phyloP scores from a whole-genome alignment of 2,113 vertebrate species.

The Apodemus sylvaticus region DNA sequence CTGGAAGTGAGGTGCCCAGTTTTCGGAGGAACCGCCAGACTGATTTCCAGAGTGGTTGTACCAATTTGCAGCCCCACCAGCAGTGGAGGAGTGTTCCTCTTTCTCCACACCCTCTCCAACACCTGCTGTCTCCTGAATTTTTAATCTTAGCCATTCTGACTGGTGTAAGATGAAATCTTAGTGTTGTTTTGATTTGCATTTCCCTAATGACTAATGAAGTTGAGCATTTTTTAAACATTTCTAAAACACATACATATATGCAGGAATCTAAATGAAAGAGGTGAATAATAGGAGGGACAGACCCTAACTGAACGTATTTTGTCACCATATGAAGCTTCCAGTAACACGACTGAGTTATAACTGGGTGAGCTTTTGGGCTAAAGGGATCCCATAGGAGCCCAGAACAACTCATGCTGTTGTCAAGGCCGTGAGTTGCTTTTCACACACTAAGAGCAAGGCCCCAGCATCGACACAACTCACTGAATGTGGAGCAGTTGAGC shows the following conservation, averaged over 20 bases:
- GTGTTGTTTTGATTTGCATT: too few relatives aligned
- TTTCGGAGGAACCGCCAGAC: too few relatives aligned
- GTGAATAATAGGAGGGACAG: neutral
- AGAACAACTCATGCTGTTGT: neutral
- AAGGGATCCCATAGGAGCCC: neutral
- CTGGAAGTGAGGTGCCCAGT: too few relatives aligned
- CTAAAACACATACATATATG: neutral
- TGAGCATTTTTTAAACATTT: too few relatives aligned
- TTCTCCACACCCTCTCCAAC: too few relatives aligned
- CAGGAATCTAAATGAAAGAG: neutral
- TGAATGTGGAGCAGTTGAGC: neutral
- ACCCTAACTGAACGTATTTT: neutral
- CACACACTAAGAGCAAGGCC: neutral
- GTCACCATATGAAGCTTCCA: neutral
- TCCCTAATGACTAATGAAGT: too few relatives aligned
- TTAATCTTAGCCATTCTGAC: too few relatives aligned
- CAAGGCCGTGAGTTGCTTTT: neutral
- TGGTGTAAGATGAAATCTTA: too few relatives aligned
- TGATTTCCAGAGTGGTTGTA: too few relatives aligned
- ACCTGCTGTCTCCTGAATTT: too few relatives aligned
- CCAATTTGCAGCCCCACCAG: too few relatives aligned
- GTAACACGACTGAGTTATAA: neutral
- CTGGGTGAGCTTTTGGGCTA: neutral
- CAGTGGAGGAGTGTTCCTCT: too few relatives aligned
- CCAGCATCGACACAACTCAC: neutral